Conservation (phyloP, 53 echinoderm and acorn worm genomes). For the Crossaster papposus region DNA sequence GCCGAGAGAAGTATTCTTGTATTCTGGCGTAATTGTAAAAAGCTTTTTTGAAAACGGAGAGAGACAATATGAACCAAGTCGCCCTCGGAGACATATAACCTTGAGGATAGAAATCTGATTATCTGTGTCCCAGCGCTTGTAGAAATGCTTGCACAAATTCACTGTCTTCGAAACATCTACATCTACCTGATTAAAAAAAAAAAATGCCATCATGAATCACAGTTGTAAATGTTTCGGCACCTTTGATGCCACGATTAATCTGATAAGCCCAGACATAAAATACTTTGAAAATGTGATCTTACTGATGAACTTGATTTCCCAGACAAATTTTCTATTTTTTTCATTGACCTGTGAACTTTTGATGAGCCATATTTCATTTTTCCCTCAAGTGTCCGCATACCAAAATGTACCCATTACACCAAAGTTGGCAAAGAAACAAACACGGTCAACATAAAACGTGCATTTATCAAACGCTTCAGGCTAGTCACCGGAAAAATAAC, state of each 20-base stretch:
- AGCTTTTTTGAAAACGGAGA: not conserved
- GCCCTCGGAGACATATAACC: not conserved
- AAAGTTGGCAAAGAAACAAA: not conserved
- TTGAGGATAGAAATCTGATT: not conserved
- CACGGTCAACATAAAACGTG: not conserved
- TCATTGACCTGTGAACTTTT: constrained; percentile 2
- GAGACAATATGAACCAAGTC: not conserved
- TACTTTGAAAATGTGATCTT: not conserved
- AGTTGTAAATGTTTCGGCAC: constrained; percentile 1
- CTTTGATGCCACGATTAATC: not conserved
- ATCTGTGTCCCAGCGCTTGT: not conserved
- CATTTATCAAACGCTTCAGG: not conserved
- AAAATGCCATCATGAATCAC: not conserved
- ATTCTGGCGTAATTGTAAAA: not conserved
- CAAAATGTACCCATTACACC: not conserved
- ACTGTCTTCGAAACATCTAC: not conserved
- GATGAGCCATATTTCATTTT: not conserved
- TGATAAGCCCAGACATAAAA: not conserved
- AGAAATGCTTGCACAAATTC: too few species aligned
- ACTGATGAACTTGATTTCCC: not conserved
- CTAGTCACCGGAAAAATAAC: not conserved
- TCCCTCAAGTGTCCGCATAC: not conserved
- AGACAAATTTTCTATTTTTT: not conserved
- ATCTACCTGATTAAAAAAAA: not conserved
- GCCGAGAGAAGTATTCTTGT: not conserved